A percentile compares a stretch with the other conserved stretches of the same genome.
Evolutionary conservation across 2,113 vertebrate genomes (phyloP).

Genomic region (Acinonyx jubatus): DNA sequence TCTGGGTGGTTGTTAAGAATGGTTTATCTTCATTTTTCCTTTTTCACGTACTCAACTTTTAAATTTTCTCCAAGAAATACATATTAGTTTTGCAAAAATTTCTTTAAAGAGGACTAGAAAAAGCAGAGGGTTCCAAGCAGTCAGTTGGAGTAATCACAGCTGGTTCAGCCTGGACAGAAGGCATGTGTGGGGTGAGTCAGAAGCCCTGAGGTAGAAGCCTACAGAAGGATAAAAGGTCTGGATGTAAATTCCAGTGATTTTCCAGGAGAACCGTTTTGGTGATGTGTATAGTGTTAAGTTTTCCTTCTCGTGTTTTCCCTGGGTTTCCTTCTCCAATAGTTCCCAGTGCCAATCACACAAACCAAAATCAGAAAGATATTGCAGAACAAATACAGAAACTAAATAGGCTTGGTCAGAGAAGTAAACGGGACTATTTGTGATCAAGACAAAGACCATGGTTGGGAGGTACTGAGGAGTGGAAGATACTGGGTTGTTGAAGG

Average conservation of each 20-base stretch:
- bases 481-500: neutral
- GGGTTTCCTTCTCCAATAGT: neutral
- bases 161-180: neutral
- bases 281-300: accelerated
- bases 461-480: neutral
- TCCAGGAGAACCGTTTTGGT: neutral
- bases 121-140: neutral
- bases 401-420: neutral
- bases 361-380: neutral
- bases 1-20: neutral
- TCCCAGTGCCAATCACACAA: neutral
- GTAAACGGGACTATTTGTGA: too few species aligned
- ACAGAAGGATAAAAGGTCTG: accelerated
- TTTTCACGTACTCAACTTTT: neutral
- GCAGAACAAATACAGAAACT: neutral
- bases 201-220: neutral
- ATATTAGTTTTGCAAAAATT: neutral
- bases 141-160: neutral
- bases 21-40: neutral
- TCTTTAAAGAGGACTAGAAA: neutral
- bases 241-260: neutral
- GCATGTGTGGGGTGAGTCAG: too few species aligned
- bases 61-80: neutral
- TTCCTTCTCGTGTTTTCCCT: neutral
- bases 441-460: accelerated